A percentile compares a stretch with the other conserved stretches of the same genome.
These are phyloP conservation scores for Mus spretus DNA, from an alignment of 2,797 vertebrate genomes.

Conservation along the genomic window DNA sequence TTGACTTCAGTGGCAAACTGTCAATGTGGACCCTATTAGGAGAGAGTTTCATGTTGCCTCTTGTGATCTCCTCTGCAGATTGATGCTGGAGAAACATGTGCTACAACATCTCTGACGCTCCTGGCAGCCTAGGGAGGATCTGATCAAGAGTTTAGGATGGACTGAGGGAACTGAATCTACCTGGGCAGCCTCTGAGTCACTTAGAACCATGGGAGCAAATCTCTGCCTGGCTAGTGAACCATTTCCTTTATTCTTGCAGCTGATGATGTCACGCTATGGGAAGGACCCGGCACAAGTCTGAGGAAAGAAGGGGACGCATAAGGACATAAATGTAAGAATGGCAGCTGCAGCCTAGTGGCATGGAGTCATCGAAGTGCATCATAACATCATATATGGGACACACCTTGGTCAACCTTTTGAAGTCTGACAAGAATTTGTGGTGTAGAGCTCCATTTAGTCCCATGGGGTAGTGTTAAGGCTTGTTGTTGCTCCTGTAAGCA, in stretches of 20 bases:
- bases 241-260: not conserved
- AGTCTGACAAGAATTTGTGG: not conserved
- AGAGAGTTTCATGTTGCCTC: not conserved
- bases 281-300: fast-evolving
- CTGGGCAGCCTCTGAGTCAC: not conserved
- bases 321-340: fast-evolving
- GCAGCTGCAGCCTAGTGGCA: fast-evolving
- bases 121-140: not conserved
- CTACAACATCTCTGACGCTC: not conserved
- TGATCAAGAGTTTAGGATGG: too few relatives aligned
- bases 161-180: fast-evolving
- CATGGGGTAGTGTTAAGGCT: fast-evolving
- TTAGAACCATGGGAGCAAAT: not conserved
- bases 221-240: not conserved
- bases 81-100: not conserved
- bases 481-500: not conserved
- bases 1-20: not conserved
- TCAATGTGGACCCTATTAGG: too few relatives aligned
- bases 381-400: fast-evolving
- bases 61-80: not conserved
- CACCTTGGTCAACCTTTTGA: fast-evolving
- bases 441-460: not conserved
- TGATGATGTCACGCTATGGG: fast-evolving
- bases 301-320: not conserved
- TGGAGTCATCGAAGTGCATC: not conserved